A percentile compares a stretch with the other conserved stretches of the same genome.
Evolutionary conservation across 2,113 vertebrate genomes (phyloP).

Genomic region (Tylochromis polylepis): DNA sequence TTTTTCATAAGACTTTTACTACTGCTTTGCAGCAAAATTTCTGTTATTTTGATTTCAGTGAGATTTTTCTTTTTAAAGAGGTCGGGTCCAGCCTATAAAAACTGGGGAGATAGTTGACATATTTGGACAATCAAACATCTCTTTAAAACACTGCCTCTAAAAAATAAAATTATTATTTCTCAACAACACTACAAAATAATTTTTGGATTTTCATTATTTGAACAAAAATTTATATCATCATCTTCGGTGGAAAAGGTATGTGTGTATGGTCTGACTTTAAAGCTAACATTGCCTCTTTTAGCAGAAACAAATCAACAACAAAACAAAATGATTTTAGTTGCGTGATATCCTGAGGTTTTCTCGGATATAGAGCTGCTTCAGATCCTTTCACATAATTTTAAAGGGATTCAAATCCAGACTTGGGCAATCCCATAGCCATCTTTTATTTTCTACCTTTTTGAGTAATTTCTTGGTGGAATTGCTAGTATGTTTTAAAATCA

Average conservation of each 20-base stretch:
- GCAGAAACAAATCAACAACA: not conserved
- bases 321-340: not conserved
- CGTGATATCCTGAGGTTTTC: not conserved
- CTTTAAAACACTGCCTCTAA: not conserved
- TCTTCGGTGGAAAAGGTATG: not conserved
- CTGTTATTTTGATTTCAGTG: not conserved
- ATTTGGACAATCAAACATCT: not conserved
- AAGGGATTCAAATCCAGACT: not conserved
- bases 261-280: not conserved
- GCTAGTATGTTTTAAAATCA: not conserved
- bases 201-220: not conserved
- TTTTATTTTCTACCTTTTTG: not conserved
- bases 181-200: not conserved
- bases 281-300: not conserved
- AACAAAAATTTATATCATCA: not conserved
- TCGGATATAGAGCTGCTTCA: not conserved
- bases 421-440: not conserved
- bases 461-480: not conserved
- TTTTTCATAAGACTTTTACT: not conserved
- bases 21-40: not conserved
- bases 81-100: not conserved
- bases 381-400: not conserved
- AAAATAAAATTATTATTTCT: not conserved
- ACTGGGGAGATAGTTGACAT: not conserved
- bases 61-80: not conserved